These are phyloP conservation scores for Apistogramma diplotaenia DNA, from an alignment of 2,113 vertebrate species.

Conservation along the genomic window DNA sequence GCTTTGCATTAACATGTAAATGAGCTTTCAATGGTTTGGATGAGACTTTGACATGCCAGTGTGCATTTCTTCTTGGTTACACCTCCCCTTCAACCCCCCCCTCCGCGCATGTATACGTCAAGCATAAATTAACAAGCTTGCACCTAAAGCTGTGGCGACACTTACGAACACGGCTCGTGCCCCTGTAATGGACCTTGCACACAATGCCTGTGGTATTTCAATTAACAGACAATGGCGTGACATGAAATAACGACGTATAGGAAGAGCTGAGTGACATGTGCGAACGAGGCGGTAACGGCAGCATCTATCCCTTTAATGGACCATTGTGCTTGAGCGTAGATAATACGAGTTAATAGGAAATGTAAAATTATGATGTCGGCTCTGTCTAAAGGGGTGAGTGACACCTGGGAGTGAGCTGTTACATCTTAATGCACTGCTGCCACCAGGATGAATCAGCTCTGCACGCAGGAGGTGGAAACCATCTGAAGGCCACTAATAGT, in stretches of 20 bases:
- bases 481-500: slow-evolving; percentile 66
- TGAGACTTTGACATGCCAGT: slow-evolving; percentile 41
- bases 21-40: slow-evolving; percentile 58
- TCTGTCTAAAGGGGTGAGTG: slow-evolving; percentile 64
- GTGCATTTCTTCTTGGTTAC: slow-evolving; percentile 35
- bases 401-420: slow-evolving; percentile 64
- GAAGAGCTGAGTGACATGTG: slow-evolving; percentile 41
- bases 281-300: slow-evolving; percentile 36
- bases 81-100: background rate
- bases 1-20: slow-evolving; percentile 75
- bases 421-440: slow-evolving; percentile 72
- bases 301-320: slow-evolving; percentile 52
- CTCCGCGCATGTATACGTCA: slow-evolving; percentile 30
- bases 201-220: slow-evolving; percentile 66
- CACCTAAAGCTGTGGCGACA: slow-evolving; percentile 47
- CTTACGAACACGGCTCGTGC: slow-evolving; percentile 49
- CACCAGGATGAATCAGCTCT: slow-evolving; percentile 60
- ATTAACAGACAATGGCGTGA: slow-evolving; percentile 68
- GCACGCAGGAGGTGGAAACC: slow-evolving; percentile 35
- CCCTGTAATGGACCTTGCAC: slow-evolving; percentile 66
- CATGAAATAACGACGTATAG: slow-evolving; percentile 57
- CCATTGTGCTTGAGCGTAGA: slow-evolving; percentile 32
- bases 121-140: slow-evolving; percentile 61
- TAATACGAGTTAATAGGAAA: slow-evolving; percentile 65
- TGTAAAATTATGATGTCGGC: slow-evolving; percentile 64